Percentiles rank a stretch among this genome's conserved stretches.
Evolutionary conservation across 2,888 invertebrate species (phyloP).

Genomic region (Drosophila crucigera): DNA sequence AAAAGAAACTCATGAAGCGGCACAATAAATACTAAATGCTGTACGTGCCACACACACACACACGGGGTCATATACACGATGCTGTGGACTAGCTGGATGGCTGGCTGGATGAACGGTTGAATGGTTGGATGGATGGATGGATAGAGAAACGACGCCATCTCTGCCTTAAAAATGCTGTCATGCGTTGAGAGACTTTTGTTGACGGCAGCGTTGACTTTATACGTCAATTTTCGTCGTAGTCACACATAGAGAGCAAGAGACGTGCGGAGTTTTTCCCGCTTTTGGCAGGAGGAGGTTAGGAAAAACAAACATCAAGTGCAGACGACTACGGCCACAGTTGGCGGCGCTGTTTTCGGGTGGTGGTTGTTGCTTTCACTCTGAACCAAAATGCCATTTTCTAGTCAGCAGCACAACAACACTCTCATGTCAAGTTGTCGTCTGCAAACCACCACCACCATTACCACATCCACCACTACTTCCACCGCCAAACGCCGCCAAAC

Average conservation of each 20-base stretch:
- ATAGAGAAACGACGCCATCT: slow-evolving; percentile 35
- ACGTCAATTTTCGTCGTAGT: slow-evolving; percentile 71
- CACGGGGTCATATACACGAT: slow-evolving; percentile 36
- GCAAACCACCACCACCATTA: slow-evolving; percentile 11
- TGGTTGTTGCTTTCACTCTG: slow-evolving; percentile 68
- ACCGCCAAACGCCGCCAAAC: slow-evolving; percentile 36
- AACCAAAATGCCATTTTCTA: slow-evolving; percentile 68
- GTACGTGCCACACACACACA: slow-evolving; percentile 69
- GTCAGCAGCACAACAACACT: slow-evolving; percentile 68
- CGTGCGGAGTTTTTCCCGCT: slow-evolving; percentile 59
- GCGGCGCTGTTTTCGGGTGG: slow-evolving; percentile 1
- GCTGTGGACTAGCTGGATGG: slow-evolving; percentile 17
- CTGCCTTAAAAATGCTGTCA: slow-evolving; percentile 64
- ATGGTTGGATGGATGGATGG: slow-evolving; percentile 6
- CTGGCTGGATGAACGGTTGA: slow-evolving; percentile 7
- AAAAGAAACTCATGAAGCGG: slow-evolving; percentile 51
- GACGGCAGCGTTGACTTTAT: slow-evolving; percentile 73
- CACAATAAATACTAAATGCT: slow-evolving; percentile 77
- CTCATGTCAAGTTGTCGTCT: slow-evolving; percentile 72
- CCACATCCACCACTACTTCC: background rate
- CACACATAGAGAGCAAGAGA: slow-evolving; percentile 23
- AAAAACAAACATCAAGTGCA: slow-evolving; percentile 72
- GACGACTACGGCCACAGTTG: slow-evolving; percentile 24
- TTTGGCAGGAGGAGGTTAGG: slow-evolving; percentile 49
- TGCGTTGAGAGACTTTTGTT: slow-evolving; percentile 66